Percentiles rank a stretch among this genome's conserved stretches.
These are phyloP conservation scores for Sinhomidia bicolor DNA, from an alignment of 2,888 invertebrate genomes.

Conservation along the genomic window DNA sequence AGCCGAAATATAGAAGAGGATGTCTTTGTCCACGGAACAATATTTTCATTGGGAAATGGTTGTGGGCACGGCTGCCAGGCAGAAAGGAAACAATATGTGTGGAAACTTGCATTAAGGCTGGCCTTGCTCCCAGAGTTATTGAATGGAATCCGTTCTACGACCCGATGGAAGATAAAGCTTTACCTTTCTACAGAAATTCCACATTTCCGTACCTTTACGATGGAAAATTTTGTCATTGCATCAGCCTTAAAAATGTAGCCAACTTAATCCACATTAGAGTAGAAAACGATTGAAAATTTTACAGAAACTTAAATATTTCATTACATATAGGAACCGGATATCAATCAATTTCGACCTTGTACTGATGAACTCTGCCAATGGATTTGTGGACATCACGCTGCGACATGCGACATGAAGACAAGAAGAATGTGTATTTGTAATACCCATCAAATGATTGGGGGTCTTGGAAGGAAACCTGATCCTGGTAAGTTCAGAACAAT, in stretches of 20 bases:
- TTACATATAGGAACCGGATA: slow-evolving; percentile 70
- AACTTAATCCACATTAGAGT: neutral
- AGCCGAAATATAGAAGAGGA: slow-evolving; percentile 66
- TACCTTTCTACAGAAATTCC: slow-evolving; percentile 60
- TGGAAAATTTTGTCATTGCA: slow-evolving; percentile 75
- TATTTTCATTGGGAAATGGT: slow-evolving; percentile 69
- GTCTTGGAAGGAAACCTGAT: slow-evolving; percentile 68
- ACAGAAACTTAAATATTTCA: too few species aligned
- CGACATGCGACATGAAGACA: slow-evolving; percentile 65
- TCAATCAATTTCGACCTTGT: slow-evolving; percentile 74
- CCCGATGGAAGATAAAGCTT: slow-evolving; percentile 21
- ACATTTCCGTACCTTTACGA: slow-evolving; percentile 71
- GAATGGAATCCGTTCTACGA: slow-evolving; percentile 75
- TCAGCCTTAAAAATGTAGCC: slow-evolving; percentile 60
- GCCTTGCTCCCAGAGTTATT: slow-evolving; percentile 64
- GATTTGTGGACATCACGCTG: slow-evolving; percentile 68
- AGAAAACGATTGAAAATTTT: too few species aligned
- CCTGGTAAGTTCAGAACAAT: slow-evolving; percentile 56
- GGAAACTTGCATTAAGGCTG: slow-evolving; percentile 46
- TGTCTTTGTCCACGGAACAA: slow-evolving; percentile 70
- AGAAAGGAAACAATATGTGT: slow-evolving; percentile 66
- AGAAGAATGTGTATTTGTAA: slow-evolving; percentile 73
- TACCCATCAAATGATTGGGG: slow-evolving; percentile 69
- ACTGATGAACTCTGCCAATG: slow-evolving; percentile 71
- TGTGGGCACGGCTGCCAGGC: slow-evolving; percentile 70